A percentile compares a stretch with the other conserved stretches of the same genome.
These are phyloP conservation scores for Plebejus melissa DNA, from an alignment of 2,888 invertebrate genomes.

Conservation along the genomic window DNA sequence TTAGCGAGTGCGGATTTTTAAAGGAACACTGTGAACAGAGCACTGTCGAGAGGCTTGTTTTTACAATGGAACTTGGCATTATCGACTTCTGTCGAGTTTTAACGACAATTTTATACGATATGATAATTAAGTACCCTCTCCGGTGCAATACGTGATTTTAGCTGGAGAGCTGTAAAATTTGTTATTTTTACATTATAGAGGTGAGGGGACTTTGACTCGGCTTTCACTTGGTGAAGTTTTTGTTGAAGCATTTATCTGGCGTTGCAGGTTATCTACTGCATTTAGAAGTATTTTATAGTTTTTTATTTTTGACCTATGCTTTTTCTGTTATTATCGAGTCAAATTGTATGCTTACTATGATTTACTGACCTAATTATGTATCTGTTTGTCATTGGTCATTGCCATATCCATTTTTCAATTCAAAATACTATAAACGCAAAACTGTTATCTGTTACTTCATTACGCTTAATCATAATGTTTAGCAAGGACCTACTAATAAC, in stretches of 20 bases:
- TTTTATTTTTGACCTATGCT: too few species aligned
- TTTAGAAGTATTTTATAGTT: too few species aligned
- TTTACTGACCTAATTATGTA: too few species aligned
- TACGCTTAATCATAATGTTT: too few species aligned
- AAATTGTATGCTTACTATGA: too few species aligned
- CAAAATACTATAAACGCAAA: too few species aligned
- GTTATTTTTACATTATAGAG: slow-evolving; percentile 3
- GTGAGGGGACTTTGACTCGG: background rate
- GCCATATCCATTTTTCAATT: too few species aligned
- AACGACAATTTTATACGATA: slow-evolving; percentile 73
- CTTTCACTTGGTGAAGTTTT: background rate
- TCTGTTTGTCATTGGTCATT: too few species aligned
- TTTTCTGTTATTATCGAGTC: too few species aligned
- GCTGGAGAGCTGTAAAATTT: slow-evolving; percentile 31
- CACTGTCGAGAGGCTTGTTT: slow-evolving; percentile 57
- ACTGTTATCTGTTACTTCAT: too few species aligned
- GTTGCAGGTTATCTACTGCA: too few species aligned
- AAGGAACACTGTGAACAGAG: slow-evolving; percentile 41
- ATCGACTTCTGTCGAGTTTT: slow-evolving; percentile 68
- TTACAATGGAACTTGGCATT: slow-evolving; percentile 61
- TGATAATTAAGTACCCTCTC: slow-evolving; percentile 64
- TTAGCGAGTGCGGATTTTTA: slow-evolving; percentile 26
- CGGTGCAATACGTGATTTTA: slow-evolving; percentile 45
- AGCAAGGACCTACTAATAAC: too few species aligned
- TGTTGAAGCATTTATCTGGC: background rate